Base-by-base conservation (phyloP, 23 tunicate species). In the Botrylloides violaceus region DNA sequence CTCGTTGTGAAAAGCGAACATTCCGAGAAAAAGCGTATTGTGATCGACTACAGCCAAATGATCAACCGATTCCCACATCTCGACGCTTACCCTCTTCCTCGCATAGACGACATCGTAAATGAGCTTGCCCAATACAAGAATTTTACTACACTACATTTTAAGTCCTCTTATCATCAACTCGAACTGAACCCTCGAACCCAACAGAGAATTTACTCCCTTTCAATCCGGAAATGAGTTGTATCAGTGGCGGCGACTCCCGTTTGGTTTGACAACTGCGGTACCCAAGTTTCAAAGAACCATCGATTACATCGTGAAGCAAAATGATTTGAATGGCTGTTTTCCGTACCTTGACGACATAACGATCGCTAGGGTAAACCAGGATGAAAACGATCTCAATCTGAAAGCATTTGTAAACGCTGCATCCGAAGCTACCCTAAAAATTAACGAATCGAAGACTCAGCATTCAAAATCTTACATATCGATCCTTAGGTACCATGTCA, bases 11-110 rank as follows among this genome's bases (percentile, higher is more conserved):
- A 23, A 26, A 59, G 7, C 64, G 29, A 26, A 21, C 28, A 59
- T 22, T 21, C 29, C 9, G 19, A 9, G 7, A 59, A 59, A 59
- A 18, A 22, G 27, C 30, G 29, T 12, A 23, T 59, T 9, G 29
- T 21, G 7, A 43, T 43, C 15, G 29, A 26, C 7, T 26, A 21
- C 28, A 21, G 28, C 29, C 23, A 22, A 22, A 59, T n/a, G 19
- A 59, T 59, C 19, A 59, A 21, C 30, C 64, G 64, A 21, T 59
- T 59, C 64, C 9, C 64, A 5, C 64, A 59, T 5, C 64, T 59
- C 29, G 64, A 59, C 30, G 64, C 27, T 26, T 59, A 59, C 19
- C 64, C 64, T 21, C 64, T 59, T 9, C 64, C 64, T 12, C 29
- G 64, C 28, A 59, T 59, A 9, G 64, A 59, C 26, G 64, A 59